Conservation (phyloP, 2,797 vertebrate genomes). For the Gymnopithys bicolor region DNA sequence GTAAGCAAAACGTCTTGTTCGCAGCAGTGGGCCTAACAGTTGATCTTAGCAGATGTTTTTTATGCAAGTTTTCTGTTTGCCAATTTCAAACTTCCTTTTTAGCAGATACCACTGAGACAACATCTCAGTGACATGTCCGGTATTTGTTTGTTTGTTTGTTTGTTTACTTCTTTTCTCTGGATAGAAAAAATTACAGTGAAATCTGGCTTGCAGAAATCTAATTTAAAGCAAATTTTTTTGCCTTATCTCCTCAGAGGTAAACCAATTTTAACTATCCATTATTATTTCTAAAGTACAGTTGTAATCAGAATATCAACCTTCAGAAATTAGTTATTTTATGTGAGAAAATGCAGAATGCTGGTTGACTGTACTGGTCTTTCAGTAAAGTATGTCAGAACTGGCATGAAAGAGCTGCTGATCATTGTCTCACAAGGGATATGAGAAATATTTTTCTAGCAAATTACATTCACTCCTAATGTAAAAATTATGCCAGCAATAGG, state of each 20-base stretch:
- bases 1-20: background rate
- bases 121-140: background rate
- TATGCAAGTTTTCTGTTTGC: background rate
- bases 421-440: background rate
- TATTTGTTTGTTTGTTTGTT: background rate
- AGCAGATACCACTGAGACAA: background rate
- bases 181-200: background rate
- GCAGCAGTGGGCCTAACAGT: background rate
- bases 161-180: background rate
- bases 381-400: background rate
- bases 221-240: conserved; percentile 14
- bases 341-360: background rate
- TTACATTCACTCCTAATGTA: background rate
- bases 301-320: background rate
- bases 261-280: background rate
- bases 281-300: background rate
- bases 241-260: background rate
- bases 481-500: background rate
- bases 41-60: background rate
- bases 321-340: background rate
- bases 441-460: background rate
- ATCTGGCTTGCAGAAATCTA: background rate
- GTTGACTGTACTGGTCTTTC: background rate
- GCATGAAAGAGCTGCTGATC: background rate
- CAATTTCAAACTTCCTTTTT: background rate